Percentiles rank a stretch among this genome's conserved stretches.
These are phyloP conservation scores for Andrena minutula DNA, from an alignment of 2,888 invertebrate species.

Conservation along the genomic window DNA sequence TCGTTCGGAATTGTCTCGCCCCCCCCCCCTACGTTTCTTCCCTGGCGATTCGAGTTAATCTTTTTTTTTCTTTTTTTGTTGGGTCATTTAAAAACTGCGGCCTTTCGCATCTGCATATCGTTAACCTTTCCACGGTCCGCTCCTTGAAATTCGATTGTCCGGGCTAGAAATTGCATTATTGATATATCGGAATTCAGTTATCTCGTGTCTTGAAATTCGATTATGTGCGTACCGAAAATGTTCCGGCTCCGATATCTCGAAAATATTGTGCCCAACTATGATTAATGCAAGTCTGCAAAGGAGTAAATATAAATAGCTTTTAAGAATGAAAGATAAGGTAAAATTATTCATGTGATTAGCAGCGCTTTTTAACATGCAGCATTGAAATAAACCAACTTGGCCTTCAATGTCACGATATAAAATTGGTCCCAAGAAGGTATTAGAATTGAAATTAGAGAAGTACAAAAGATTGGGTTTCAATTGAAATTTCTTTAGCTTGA, in stretches of 20 bases:
- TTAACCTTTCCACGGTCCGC: conserved; percentile 75
- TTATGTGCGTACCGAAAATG: conserved; percentile 24
- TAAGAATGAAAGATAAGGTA: too few relatives aligned
- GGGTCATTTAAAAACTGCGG: conserved; percentile 79
- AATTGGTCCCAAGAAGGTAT: too few relatives aligned
- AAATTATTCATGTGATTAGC: too few relatives aligned
- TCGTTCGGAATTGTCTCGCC: conserved; percentile 77
- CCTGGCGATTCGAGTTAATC: conserved; percentile 47
- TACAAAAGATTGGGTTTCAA: too few relatives aligned
- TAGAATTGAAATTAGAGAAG: too few relatives aligned
- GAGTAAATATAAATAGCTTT: too few relatives aligned
- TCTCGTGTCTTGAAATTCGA: conserved; percentile 47
- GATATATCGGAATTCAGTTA: conserved; percentile 50
- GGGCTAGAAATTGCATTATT: conserved; percentile 44
- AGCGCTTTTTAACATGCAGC: too few relatives aligned
- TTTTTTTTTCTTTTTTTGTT: conserved; percentile 62
- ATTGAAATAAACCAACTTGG: too few relatives aligned
- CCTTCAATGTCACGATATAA: too few relatives aligned
- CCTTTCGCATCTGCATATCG: conserved; percentile 80
- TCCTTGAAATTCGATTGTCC: conserved; percentile 54
- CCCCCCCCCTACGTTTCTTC: conserved; percentile 24
- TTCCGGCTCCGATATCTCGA: background rate
- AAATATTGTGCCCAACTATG: conserved; percentile 15
- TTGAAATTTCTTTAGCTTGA: too few relatives aligned
- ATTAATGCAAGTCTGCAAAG: background rate